Evolutionary conservation across 2,888 invertebrate genomes (phyloP).

Genomic region (Bombylius discolor): DNA sequence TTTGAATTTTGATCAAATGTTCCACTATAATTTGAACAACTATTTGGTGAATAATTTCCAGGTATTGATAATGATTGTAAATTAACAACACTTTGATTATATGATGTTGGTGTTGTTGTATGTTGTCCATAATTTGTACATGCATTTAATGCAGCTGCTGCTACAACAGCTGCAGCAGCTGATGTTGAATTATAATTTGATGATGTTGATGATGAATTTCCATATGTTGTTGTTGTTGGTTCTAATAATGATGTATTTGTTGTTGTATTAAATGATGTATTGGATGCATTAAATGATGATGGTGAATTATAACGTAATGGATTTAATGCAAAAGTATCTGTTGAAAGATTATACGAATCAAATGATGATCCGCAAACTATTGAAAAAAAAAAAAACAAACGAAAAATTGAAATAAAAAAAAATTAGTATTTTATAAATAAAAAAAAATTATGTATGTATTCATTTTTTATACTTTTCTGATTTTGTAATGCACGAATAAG

Average conservation of each 20-base stretch:
- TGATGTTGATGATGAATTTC: slow-evolving; percentile 2
- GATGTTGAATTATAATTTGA: slow-evolving; percentile 10
- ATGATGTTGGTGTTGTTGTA: slow-evolving; percentile 4
- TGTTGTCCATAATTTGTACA: slow-evolving; percentile 11
- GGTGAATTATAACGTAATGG: slow-evolving; percentile 16
- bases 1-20: slow-evolving; percentile 14
- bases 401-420: not conserved
- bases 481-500: slow-evolving; percentile 81
- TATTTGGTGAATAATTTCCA: slow-evolving; percentile 15
- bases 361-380: slow-evolving; percentile 18
- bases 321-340: slow-evolving; percentile 15
- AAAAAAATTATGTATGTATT: not conserved
- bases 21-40: slow-evolving; percentile 15
- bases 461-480: slow-evolving; percentile 32
- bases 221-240: slow-evolving; percentile 7
- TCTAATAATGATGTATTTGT: slow-evolving; percentile 15
- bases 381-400: not conserved
- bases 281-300: slow-evolving; percentile 17
- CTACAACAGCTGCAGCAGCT: not conserved
- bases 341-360: slow-evolving; percentile 18
- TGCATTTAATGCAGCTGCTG: slow-evolving; percentile 4
- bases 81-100: slow-evolving; percentile 15
- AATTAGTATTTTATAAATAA: not conserved
- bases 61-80: slow-evolving; percentile 13
- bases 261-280: slow-evolving; percentile 16